phyloP scores from a whole-genome alignment of 2,113 vertebrate genomes.

The Romanogobio albipinnatus region DNA sequence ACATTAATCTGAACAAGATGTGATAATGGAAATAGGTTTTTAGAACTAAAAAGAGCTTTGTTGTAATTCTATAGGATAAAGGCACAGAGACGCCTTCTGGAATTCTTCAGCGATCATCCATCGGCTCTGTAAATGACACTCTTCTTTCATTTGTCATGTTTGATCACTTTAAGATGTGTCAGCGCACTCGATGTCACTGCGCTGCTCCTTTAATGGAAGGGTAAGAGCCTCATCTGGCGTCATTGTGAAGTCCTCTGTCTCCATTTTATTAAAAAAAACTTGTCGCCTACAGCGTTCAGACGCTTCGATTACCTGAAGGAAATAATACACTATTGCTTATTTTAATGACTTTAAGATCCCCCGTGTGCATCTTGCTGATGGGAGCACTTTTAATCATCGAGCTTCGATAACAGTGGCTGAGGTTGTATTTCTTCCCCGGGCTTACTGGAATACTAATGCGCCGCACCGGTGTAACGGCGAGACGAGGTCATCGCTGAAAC shows the following conservation, averaged over 20 bases:
- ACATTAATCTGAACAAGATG: not conserved
- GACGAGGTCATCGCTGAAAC: constrained; percentile 30
- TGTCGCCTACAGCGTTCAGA: constrained; percentile 67
- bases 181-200: constrained; percentile 13
- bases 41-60: not conserved
- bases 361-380: constrained; percentile 70
- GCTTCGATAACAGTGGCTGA: constrained; percentile 58
- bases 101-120: constrained; percentile 10
- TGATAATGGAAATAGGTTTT: not conserved
- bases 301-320: constrained; percentile 79
- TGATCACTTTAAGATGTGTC: constrained; percentile 32
- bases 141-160: constrained; percentile 22
- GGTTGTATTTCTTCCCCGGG: constrained; percentile 35
- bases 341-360: constrained; percentile 80
- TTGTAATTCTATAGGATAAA: not conserved
- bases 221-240: constrained; percentile 11
- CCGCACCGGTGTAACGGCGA: constrained; percentile 23
- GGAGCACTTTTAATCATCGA: constrained; percentile 74
- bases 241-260: constrained; percentile 51
- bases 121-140: constrained; percentile 20
- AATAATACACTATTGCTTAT: constrained; percentile 74
- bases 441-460: constrained; percentile 67
- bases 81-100: not conserved
- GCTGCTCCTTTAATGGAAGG: constrained; percentile 15
- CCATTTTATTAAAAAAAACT: constrained; percentile 70